Evolutionary conservation across 2,797 vertebrate species (phyloP).

Genomic region (Menidia menidia): DNA sequence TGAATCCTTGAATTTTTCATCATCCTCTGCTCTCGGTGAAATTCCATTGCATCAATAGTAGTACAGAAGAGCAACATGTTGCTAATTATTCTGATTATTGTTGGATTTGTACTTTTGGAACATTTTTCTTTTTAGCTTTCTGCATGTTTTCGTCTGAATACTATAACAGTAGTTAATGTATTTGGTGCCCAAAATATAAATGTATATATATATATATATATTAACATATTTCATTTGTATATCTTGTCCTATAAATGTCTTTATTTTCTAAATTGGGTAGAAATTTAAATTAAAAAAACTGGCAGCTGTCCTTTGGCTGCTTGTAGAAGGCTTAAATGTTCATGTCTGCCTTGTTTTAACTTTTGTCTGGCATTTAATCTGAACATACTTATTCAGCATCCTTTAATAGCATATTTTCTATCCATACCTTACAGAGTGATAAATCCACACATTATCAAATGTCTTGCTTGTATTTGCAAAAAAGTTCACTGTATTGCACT

Average conservation of each 20-base stretch:
- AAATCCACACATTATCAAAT: constrained; percentile 54
- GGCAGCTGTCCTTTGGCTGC: neutral
- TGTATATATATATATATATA: neutral
- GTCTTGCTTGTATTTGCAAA: constrained; percentile 41
- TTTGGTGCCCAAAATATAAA: neutral
- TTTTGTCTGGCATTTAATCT: constrained; percentile 36
- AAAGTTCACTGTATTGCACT: constrained; percentile 46
- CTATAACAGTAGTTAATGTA: too few species aligned
- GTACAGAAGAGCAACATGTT: constrained; percentile 11
- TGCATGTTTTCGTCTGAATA: neutral
- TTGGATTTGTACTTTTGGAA: constrained; percentile 6
- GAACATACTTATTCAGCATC: constrained; percentile 37
- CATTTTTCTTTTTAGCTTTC: neutral
- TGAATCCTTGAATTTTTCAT: neutral
- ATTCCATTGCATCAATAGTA: constrained; percentile 15
- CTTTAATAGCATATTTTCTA: constrained; percentile 33
- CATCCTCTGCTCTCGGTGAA: constrained; percentile 1
- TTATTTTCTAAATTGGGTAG: neutral
- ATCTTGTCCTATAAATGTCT: neutral
- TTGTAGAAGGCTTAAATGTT: constrained; percentile 23
- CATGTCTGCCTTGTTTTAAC: neutral
- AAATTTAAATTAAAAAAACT: neutral
- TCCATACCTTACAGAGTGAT: constrained; percentile 41
- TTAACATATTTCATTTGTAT: neutral
- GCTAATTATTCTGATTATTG: neutral